Conservation (phyloP, 2,113 vertebrate genomes). For the Piliocolobus tephrosceles region DNA sequence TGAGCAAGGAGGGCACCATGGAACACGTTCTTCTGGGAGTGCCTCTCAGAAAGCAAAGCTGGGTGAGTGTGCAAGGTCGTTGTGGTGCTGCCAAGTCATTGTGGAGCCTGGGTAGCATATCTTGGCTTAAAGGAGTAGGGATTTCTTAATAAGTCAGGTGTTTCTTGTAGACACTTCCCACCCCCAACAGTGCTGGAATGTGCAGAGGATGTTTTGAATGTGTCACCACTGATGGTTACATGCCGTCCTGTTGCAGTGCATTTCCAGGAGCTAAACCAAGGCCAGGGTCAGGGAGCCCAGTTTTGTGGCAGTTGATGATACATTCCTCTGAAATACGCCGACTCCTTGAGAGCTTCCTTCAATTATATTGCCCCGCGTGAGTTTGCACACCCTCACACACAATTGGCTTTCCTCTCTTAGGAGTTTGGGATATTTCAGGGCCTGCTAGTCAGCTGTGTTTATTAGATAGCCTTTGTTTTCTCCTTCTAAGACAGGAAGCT, state of each 20-base stretch:
- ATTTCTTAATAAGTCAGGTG: constrained; percentile 7
- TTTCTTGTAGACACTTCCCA: not conserved
- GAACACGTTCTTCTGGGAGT: not conserved
- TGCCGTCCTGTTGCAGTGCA: not conserved
- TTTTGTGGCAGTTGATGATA: not conserved
- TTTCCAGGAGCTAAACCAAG: constrained; percentile 6
- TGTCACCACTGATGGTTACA: not conserved
- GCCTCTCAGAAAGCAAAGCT: not conserved
- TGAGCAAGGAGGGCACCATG: not conserved
- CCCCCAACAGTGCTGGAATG: not conserved
- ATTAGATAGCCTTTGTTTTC: constrained; percentile 63
- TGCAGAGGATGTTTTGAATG: constrained; percentile 47
- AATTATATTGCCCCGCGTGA: not conserved
- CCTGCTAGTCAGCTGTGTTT: constrained; percentile 3
- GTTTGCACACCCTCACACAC: not conserved
- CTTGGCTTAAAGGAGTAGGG: not conserved
- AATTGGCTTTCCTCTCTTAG: constrained; percentile 6
- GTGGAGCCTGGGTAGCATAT: not conserved
- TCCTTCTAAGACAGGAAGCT: constrained; percentile 43
- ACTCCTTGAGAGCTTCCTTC: constrained; percentile 33
- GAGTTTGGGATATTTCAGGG: not conserved
- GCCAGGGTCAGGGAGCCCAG: not conserved
- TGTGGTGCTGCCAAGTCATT: not conserved
- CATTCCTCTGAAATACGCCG: not conserved
- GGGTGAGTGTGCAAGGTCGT: not conserved